A percentile compares a stretch with the other conserved stretches of the same genome.
These are phyloP conservation scores for Melieria omissa DNA, from an alignment of 2,888 invertebrate species.

Conservation along the genomic window DNA sequence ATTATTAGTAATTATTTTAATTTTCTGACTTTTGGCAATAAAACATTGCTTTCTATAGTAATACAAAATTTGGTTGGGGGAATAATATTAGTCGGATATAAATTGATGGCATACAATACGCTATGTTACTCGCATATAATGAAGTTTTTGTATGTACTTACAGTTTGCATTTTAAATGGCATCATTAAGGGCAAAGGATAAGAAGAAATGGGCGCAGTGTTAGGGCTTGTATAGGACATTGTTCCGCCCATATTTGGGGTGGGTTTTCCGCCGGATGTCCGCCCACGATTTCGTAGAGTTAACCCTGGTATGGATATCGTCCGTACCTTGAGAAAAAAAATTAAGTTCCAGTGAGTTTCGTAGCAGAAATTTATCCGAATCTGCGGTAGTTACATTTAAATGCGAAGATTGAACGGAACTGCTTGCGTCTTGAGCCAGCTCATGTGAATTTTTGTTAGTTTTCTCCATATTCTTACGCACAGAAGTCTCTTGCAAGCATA, in stretches of 20 bases:
- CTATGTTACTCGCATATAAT: no score
- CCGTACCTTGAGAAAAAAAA: constrained; percentile 40
- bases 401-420: no score
- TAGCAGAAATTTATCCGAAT: no score
- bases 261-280: constrained; percentile 43
- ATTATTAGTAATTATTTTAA: no score
- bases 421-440: no score
- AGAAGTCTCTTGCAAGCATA: constrained; percentile 74
- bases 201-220: not conserved
- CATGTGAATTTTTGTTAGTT: constrained; percentile 26
- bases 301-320: constrained; percentile 51
- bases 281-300: constrained; percentile 47
- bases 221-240: not conserved
- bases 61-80: no score
- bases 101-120: no score
- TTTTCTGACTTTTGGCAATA: no score
- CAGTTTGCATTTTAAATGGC: not conserved
- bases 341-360: no score
- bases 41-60: no score
- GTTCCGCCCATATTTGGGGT: constrained; percentile 35
- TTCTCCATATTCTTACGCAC: constrained; percentile 71
- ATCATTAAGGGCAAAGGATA: not conserved
- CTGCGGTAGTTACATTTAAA: no score
- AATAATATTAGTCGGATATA: no score
- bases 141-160: not conserved